phyloP scores from a whole-genome alignment of 2,113 vertebrate species.

The Smithornis capensis region DNA sequence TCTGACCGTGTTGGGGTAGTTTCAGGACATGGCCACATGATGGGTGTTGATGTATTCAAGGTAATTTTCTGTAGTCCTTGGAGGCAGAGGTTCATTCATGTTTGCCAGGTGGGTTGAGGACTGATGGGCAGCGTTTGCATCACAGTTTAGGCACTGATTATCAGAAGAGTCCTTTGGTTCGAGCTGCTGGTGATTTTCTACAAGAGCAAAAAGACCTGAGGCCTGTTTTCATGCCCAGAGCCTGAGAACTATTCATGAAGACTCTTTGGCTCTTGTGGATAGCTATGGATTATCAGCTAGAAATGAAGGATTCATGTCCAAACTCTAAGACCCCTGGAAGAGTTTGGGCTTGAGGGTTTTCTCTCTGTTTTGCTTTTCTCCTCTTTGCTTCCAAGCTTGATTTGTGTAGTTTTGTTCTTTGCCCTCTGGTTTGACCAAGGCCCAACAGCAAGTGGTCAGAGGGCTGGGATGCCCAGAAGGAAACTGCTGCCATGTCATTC shows the following conservation, averaged over 20 bases:
- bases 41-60: neutral
- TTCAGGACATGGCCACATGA: neutral
- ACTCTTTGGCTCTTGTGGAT: neutral
- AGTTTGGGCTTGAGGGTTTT: neutral
- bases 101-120: neutral
- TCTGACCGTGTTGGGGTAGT: neutral
- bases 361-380: neutral
- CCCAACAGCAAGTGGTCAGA: neutral
- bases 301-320: neutral
- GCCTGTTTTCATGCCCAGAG: neutral
- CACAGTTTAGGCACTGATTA: neutral
- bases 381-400: neutral
- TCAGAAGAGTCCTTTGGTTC: neutral
- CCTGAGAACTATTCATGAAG: neutral
- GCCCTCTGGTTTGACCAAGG: neutral
- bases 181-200: neutral
- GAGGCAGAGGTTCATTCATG: neutral
- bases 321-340: neutral
- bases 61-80: neutral
- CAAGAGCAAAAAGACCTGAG: neutral
- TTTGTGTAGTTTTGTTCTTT: neutral
- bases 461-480: neutral
- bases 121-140: neutral
- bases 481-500: neutral
- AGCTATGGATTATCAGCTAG: neutral